phyloP scores from a whole-genome alignment of 2,113 vertebrate genomes.

The Pachycephala philippinensis region DNA sequence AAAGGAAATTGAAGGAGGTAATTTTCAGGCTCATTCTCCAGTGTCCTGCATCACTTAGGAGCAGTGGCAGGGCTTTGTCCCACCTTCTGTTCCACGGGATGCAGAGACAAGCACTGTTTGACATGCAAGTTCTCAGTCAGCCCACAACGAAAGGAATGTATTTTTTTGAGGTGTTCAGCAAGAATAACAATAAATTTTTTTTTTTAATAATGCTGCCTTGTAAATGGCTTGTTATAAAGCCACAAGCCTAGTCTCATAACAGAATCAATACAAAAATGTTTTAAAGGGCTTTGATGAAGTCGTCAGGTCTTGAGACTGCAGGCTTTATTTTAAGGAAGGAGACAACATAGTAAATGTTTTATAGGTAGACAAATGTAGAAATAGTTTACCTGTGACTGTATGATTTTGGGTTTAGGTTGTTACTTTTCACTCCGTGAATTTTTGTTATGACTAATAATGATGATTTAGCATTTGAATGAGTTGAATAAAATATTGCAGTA shows the following conservation, averaged over 20 bases:
- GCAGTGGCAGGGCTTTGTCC: neutral
- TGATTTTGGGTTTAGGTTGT: neutral
- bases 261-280: neutral
- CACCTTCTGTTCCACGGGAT: neutral
- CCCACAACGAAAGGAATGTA: neutral
- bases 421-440: neutral
- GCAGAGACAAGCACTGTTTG: neutral
- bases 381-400: neutral
- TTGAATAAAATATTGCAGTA: neutral
- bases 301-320: neutral
- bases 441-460: neutral
- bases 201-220: neutral
- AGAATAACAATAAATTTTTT: neutral
- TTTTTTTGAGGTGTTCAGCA: neutral
- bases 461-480: neutral
- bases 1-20: rapidly evolving
- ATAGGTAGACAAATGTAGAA: neutral
- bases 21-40: neutral
- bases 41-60: neutral
- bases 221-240: neutral
- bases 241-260: neutral
- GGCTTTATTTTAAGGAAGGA: neutral
- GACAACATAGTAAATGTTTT: neutral
- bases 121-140: neutral
- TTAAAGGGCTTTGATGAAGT: neutral